These are phyloP conservation scores for Melanerpes formicivorus DNA, from an alignment of 2,113 vertebrate species.

Conservation along the genomic window DNA sequence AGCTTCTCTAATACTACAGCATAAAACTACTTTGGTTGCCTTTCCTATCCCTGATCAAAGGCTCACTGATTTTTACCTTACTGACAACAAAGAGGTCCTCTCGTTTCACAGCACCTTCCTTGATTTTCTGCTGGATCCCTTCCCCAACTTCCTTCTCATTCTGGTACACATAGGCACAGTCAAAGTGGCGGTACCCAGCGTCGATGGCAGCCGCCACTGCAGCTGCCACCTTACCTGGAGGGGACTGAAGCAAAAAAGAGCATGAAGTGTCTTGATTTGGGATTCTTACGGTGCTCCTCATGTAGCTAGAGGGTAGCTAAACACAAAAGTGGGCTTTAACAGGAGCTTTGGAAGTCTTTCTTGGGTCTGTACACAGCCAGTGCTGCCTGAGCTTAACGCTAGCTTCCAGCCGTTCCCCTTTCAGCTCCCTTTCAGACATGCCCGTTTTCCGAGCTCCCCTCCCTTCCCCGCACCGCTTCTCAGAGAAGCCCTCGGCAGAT, in stretches of 20 bases:
- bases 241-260: conserved; percentile 65
- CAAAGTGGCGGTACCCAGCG: conserved; percentile 86
- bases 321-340: not conserved
- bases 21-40: not conserved
- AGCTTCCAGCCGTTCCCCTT: not conserved
- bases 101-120: conserved; percentile 78
- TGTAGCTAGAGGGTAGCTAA: not conserved
- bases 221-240: conserved; percentile 72
- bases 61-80: conserved; percentile 74
- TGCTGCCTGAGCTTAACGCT: not conserved
- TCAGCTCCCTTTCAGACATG: not conserved
- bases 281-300: not conserved
- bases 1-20: not conserved
- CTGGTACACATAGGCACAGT: conserved; percentile 83
- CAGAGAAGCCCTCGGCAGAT: not conserved
- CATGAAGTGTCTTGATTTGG: fast-evolving
- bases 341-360: not conserved
- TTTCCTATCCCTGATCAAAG: not conserved
- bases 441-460: not conserved
- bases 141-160: conserved; percentile 85
- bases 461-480: fast-evolving
- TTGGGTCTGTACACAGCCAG: too few species aligned
- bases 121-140: conserved; percentile 80
- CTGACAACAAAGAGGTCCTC: conserved; percentile 89
- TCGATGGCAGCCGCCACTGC: conserved; percentile 82